A percentile compares a stretch with the other conserved stretches of the same genome.
phyloP scores from a whole-genome alignment of 2,888 invertebrate genomes.

The Lasioglossum vierecki region DNA sequence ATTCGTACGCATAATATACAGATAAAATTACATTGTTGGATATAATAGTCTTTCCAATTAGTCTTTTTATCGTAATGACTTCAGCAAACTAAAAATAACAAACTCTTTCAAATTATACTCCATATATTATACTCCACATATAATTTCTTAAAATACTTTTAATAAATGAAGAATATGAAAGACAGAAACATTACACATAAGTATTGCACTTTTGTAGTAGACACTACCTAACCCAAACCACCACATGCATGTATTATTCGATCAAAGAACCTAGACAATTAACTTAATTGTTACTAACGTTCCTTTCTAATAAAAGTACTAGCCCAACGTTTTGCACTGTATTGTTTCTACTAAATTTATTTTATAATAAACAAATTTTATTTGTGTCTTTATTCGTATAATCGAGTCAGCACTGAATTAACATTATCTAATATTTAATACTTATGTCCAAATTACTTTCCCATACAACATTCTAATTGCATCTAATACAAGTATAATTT shows the following conservation, averaged over 20 bases:
- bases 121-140: no score
- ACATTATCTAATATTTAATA: no score
- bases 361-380: background rate
- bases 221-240: no score
- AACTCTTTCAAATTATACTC: background rate
- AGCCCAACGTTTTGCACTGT: background rate
- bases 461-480: background rate
- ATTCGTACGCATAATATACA: background rate
- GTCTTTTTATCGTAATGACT: background rate
- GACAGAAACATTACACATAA: no score
- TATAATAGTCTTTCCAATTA: background rate
- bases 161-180: no score
- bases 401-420: background rate
- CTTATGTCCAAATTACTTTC: no score
- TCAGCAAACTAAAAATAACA: background rate
- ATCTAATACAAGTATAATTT: background rate
- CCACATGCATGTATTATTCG: no score
- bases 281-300: background rate
- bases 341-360: background rate
- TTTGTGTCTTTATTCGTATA: background rate
- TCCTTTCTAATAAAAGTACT: background rate
- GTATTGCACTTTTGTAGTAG: no score
- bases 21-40: background rate
- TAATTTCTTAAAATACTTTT: no score
- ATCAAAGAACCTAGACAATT: background rate